Base-by-base conservation (phyloP, 2,113 vertebrate species). In the Chroicocephalus ridibundus region DNA sequence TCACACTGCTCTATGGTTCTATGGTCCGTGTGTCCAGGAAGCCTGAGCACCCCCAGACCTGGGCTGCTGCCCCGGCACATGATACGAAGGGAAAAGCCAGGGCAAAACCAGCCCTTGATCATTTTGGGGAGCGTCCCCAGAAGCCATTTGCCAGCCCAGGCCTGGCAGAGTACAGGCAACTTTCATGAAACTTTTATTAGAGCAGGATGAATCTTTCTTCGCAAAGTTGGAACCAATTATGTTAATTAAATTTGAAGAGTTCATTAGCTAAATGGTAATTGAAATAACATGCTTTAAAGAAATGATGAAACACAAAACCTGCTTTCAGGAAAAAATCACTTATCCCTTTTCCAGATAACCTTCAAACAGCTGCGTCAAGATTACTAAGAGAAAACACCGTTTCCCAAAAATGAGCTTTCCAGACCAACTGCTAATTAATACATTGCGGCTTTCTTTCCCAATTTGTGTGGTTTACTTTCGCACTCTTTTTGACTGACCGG, bases 231-330 rank as follows among this genome's bases (percentile, higher is more conserved):
- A 90, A 96, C 88, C 44, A 8, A 82, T 98, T 95, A 71, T 62
- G 86, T 87, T 98, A 97, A 98, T 98, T 90, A 95, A 94, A 95
- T 77, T 55, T 96, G 86, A 96, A 92, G 86, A 80, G 92, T 96
- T 98, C 97, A 95, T 98, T 98, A 98, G 93, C 96, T 93, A 96
- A 97, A 96, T 91, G 94, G 36, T 97, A 97, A 98, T 98, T 98
- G 95, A 66, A 89, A 55, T 66, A 94, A 83, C 21, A 42, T 47
- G 42, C 88, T 95, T 95, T 91, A 96, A 97, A 96, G 86, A 96
- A 96, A 87, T 31, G 60, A 90, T 64, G 82, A 90, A 87, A 90
- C 85, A 95, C 86, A 95, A 96, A 96, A 93, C 55, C 94, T 94
- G 87, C 95, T 94, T 89, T 68, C 88, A 90, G 95, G 92, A 96